phyloP scores from a whole-genome alignment of 2,888 invertebrate species.

The Sinohyriopsis cumingii region DNA sequence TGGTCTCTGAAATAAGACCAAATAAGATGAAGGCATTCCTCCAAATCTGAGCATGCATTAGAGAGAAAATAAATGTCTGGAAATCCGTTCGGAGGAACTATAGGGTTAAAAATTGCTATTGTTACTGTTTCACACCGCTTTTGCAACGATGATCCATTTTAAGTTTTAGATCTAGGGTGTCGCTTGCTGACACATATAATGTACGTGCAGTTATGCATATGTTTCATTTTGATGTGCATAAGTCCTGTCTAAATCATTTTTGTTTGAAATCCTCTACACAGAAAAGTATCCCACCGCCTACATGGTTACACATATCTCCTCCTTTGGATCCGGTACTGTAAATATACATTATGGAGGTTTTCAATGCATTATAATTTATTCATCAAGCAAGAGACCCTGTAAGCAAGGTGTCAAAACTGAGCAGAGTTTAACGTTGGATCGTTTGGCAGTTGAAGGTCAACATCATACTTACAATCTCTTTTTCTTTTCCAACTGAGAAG shows the following conservation, averaged over 20 bases:
- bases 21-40: slow-evolving; percentile 11
- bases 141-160: slow-evolving; percentile 15
- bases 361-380: too few species aligned
- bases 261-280: slow-evolving; percentile 11
- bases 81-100: slow-evolving; percentile 14
- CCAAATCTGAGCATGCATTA: slow-evolving; percentile 6
- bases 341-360: neutral
- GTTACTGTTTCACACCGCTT: neutral
- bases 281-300: slow-evolving; percentile 15
- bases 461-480: too few species aligned
- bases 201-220: slow-evolving; percentile 18
- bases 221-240: slow-evolving; percentile 15
- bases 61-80: slow-evolving; percentile 7
- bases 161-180: slow-evolving; percentile 13
- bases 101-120: slow-evolving; percentile 16
- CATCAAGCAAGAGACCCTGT: too few species aligned
- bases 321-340: neutral
- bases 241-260: slow-evolving; percentile 3
- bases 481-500: too few species aligned
- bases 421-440: too few species aligned
- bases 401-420: too few species aligned
- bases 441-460: too few species aligned
- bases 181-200: slow-evolving; percentile 8
- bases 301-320: slow-evolving; percentile 18
- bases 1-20: slow-evolving; percentile 21